Evolutionary conservation across 2,888 invertebrate species (phyloP), one percentile per base, ranked within the genome.

Genomic region (Eupithecia vulgata): DNA sequence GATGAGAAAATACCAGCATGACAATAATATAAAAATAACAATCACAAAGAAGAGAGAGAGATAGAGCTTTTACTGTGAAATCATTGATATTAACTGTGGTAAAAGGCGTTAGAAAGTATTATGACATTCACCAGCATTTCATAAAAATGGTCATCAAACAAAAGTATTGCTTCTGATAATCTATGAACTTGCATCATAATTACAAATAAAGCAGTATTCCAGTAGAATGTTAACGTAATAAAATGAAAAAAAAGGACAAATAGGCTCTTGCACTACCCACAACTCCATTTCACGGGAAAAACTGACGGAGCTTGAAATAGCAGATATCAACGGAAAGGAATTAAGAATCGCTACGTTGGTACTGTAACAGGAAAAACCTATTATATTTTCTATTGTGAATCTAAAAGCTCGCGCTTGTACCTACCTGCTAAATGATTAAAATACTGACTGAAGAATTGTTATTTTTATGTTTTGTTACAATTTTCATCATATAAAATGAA

Each of bases 241-340:
- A 15, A 48, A n/a, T 57, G 40, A 13, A 15, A 64, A 17, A 4
- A 3, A 48, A 37, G 5, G 21, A 34, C 10, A 52, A 52, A 10
- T 48, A 48, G 0, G 37, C 67, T 72, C 57, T 57, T 34, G 37
- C 15, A 64, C 75, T 75, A 70, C 25, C 2, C 13, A 13, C 40
- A 25, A 72, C 83, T 85, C 84, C 81, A 84, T 88, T 86, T 84
- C 79, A 81, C 76, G 79, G 78, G 81, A 85, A 86, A 85, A 85
- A 81, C 81, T 83, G 82, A 81, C 81, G 80, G 78, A 74, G 80
- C 81, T 83, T 81, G 83, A 82, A 84, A 83, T 79, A 82, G 78
- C 77, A 81, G 83, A 84, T 82, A 82, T 83, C 80, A 80, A 76
- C 77, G 77, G 76, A 74, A 79, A 78, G 71, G 68, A 80, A 80